Conservation (phyloP, 2,113 vertebrate genomes). For the Erythrolamprus reginae region DNA sequence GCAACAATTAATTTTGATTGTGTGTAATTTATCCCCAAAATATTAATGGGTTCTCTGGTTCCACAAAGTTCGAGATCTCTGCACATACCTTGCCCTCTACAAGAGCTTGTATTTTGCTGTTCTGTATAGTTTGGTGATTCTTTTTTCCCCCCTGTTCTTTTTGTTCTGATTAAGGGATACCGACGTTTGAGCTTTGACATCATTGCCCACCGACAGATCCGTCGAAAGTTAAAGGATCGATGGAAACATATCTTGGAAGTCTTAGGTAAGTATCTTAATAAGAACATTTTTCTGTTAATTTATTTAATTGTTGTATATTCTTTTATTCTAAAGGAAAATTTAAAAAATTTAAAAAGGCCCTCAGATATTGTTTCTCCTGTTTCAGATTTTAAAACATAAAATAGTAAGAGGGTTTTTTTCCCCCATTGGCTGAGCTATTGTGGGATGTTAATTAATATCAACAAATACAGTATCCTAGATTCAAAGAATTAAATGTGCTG, state of each 20-base stretch:
- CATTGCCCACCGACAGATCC: constrained; percentile 74
- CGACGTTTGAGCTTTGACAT: constrained; percentile 80
- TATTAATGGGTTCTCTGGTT: not conserved
- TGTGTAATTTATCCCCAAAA: not conserved
- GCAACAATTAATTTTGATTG: not conserved
- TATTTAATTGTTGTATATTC: not conserved
- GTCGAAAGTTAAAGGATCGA: constrained; percentile 74
- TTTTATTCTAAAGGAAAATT: not conserved
- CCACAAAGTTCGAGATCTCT: not conserved
- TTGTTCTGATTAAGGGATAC: constrained; percentile 66
- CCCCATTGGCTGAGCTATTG: not conserved
- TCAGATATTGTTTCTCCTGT: not conserved
- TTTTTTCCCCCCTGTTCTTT: not conserved
- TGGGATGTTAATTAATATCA: not conserved
- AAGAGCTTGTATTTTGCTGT: not conserved
- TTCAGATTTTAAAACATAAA: not conserved
- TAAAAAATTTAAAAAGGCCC: not conserved
- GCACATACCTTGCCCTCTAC: not conserved
- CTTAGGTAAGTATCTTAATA: constrained; percentile 61
- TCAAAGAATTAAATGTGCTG: not conserved
- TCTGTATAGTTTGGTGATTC: not conserved
- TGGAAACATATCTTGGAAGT: constrained; percentile 78
- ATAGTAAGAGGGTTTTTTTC: not conserved
- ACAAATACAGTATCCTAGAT: not conserved
- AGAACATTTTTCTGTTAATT: not conserved